Conservation (phyloP, 2,797 vertebrate genomes). For the Macropodus opercularis region DNA sequence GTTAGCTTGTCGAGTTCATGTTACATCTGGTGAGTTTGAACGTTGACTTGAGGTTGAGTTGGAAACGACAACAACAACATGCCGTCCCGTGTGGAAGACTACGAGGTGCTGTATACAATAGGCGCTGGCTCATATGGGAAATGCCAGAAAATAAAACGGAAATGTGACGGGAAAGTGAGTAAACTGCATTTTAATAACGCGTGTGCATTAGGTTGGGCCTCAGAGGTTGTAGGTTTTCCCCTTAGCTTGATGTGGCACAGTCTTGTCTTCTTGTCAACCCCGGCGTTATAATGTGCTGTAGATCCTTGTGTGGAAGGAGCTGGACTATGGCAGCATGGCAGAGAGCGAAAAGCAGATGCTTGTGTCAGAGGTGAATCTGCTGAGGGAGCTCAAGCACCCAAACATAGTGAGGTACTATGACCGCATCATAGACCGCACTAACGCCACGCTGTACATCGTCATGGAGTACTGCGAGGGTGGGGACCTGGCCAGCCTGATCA, state of each 20-base stretch:
- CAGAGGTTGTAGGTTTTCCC: not conserved
- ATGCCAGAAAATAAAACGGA: slow-evolving; percentile 93
- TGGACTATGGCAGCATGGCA: slow-evolving; percentile 94
- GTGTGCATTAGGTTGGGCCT: no score
- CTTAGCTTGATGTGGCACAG: not conserved
- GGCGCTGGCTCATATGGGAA: slow-evolving; percentile 92
- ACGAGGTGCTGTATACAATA: slow-evolving; percentile 91
- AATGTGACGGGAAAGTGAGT: slow-evolving; percentile 89
- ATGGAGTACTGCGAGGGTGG: slow-evolving; percentile 98
- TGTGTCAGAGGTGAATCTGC: slow-evolving; percentile 95
- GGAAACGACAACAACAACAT: slow-evolving; percentile 64
- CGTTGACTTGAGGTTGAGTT: slow-evolving; percentile 7
- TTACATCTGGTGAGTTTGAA: not conserved
- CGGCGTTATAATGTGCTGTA: slow-evolving; percentile 45
- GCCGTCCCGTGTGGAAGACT: slow-evolving; percentile 91
- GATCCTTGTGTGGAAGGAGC: slow-evolving; percentile 96
- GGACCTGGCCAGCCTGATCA: slow-evolving; percentile 90
- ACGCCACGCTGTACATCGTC: slow-evolving; percentile 92
- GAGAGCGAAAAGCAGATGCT: slow-evolving; percentile 97
- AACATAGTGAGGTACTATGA: slow-evolving; percentile 96
- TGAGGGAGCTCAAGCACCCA: slow-evolving; percentile 92
- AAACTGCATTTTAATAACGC: not conserved
- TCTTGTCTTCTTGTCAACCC: no score
- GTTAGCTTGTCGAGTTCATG: not conserved
- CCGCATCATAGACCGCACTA: slow-evolving; percentile 94